A percentile compares a stretch with the other conserved stretches of the same genome.
Evolutionary conservation across 2,888 invertebrate genomes (phyloP).

Genomic region (Penaeus monodon): DNA sequence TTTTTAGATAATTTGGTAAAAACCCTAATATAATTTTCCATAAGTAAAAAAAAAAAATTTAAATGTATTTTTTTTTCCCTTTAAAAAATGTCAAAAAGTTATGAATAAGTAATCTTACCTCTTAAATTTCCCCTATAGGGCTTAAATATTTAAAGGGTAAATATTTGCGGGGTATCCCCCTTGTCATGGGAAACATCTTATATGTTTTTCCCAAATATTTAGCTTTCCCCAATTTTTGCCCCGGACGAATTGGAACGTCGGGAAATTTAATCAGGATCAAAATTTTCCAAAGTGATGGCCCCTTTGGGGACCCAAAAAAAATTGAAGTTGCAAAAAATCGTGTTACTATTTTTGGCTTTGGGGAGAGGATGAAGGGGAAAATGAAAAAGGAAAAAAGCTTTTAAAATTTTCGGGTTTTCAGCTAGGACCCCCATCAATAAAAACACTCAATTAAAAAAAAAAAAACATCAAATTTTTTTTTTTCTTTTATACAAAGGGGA

Average conservation of each 20-base stretch:
- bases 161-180: slow-evolving; percentile 90
- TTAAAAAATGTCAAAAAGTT: neutral
- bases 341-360: slow-evolving; percentile 34
- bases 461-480: too few relatives aligned
- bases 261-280: slow-evolving; percentile 40
- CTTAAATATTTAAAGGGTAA: slow-evolving; percentile 94
- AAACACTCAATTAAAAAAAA: too few relatives aligned
- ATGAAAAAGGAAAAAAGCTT: slow-evolving; percentile 3
- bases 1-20: neutral
- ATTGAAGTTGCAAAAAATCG: slow-evolving; percentile 38
- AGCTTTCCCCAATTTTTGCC: slow-evolving; percentile 90
- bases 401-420: too few relatives aligned
- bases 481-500: too few relatives aligned
- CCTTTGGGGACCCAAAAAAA: slow-evolving; percentile 45
- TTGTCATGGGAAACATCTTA: slow-evolving; percentile 89
- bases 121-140: slow-evolving; percentile 97
- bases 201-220: slow-evolving; percentile 90
- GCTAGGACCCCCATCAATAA: too few relatives aligned
- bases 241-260: slow-evolving; percentile 88
- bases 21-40: neutral
- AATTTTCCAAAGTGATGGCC: slow-evolving; percentile 9
- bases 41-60: neutral
- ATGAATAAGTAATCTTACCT: slow-evolving; percentile 70
- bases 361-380: neutral
- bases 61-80: too few relatives aligned